These are phyloP conservation scores for Acrossocheilus wenchowensis DNA, from an alignment of 2,797 vertebrate species.

Conservation along the genomic window DNA sequence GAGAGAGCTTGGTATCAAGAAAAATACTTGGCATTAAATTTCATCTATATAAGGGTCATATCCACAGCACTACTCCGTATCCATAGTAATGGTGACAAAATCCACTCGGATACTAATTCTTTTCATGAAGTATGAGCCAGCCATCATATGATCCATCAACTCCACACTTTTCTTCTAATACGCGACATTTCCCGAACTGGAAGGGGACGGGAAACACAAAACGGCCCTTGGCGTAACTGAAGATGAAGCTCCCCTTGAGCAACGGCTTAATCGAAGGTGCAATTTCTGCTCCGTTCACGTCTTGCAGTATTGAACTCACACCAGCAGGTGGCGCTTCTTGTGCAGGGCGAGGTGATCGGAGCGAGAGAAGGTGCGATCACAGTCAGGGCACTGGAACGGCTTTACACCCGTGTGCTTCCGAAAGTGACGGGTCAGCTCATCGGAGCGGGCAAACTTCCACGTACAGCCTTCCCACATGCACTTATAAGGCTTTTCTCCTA, in stretches of 20 bases:
- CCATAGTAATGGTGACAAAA: conserved; percentile 20
- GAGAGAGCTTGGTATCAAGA: not conserved
- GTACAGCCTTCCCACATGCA: conserved; percentile 99
- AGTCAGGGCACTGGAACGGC: conserved; percentile 98
- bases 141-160: not conserved
- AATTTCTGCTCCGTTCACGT: not conserved
- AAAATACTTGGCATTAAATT: not conserved
- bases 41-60: not conserved
- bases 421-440: conserved; percentile 98
- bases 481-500: conserved; percentile 98
- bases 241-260: not conserved
- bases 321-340: conserved; percentile 96
- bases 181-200: not conserved
- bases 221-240: not conserved
- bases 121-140: not conserved
- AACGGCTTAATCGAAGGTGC: not conserved
- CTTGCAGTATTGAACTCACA: conserved; percentile 74
- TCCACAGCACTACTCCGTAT: conserved; percentile 25
- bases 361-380: conserved; percentile 97
- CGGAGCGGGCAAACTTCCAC: conserved; percentile 98
- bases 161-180: not conserved
- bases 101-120: not conserved
- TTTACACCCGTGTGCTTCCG: conserved; percentile 99
- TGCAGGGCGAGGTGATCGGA: conserved; percentile 97
- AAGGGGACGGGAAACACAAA: conserved; percentile 17